Evolutionary conservation across 2,113 vertebrate genomes (phyloP).

Genomic region (Nansenia antarctica): DNA sequence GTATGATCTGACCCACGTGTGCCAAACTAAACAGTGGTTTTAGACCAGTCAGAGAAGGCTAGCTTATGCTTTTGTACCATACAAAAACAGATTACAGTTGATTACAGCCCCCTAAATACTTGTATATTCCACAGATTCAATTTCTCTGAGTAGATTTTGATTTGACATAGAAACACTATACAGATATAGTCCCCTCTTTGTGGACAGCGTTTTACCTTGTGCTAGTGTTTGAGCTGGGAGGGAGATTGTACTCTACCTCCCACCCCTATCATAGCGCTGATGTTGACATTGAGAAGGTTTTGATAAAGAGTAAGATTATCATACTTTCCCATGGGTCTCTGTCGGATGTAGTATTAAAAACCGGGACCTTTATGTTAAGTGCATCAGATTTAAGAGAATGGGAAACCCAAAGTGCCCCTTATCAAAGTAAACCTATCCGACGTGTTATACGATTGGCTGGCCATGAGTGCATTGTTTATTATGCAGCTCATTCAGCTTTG

Average conservation of each 20-base stretch:
- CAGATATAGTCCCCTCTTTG: not conserved
- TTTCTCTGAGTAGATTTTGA: not conserved
- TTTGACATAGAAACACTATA: no score
- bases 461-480: conserved; percentile 45
- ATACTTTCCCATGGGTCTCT: conserved; percentile 39
- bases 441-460: conserved; percentile 40
- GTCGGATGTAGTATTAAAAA: conserved; percentile 29
- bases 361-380: conserved; percentile 45
- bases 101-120: conserved; percentile 26
- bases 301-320: conserved; percentile 23
- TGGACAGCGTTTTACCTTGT: not conserved
- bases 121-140: conserved; percentile 18
- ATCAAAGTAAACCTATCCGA: conserved; percentile 57
- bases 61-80: conserved; percentile 21
- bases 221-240: not conserved
- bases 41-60: conserved; percentile 16
- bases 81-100: conserved; percentile 42
- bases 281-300: conserved; percentile 24
- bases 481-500: conserved; percentile 31
- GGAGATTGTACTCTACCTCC: not conserved
- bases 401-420: conserved; percentile 28
- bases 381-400: conserved; percentile 39
- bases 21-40: conserved; percentile 44
- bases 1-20: conserved; percentile 23
- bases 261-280: not conserved